Evolutionary conservation across 37 sponge, comb jelly and placozoan genomes (phyloP), one percentile per base, ranked within the genome.

Genomic region (Eunapius fragilis): DNA sequence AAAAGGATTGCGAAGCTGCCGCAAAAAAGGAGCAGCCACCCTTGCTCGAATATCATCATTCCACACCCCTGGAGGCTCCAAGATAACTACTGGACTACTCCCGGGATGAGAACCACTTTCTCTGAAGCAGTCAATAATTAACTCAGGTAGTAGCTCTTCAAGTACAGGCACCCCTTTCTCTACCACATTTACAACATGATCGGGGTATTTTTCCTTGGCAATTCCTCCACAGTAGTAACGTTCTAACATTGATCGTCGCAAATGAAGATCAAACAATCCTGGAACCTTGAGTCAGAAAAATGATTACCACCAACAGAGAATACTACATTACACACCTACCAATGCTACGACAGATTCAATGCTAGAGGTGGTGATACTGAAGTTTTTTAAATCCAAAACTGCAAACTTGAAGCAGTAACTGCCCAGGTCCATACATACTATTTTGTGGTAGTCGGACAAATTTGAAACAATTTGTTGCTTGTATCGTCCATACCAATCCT

Each of bases 331-430:
- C 7, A 45, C 9, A 11, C 82, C 37, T 71, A 81, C 82, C 72
- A 36, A 19, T 23, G 82, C 82, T 6, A 82, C 72, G 13, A 82
- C 82, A 70, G 69, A 68, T 68, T 82, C 82, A 37, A 34, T 41
- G 26, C 69, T 70, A 35, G 22, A n/a, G 25, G 72, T 71, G 9
- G 23, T 71, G 47, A 71, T 32, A 30, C 10, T 71, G 17, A 26
- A 71, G 25, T 71, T 35, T 0, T 28, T 10, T 33, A 47, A 45
- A 72, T 82, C 31, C 0, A 82, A 14, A 9, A 45, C 73, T 70
- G 82, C 82, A 82, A 71, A 82, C 48, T 82, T 82, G 82, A 45
- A 82, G 72, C 73, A 82, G 47, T 72, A 82, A 72, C 82, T 82
- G 36, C 82, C 82, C 19, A 82, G 45, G 48, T 82, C 82, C n/a